A percentile compares a stretch with the other conserved stretches of the same genome.
Conservation (phyloP, 2,888 invertebrate species). For the Cetonia aurata region DNA sequence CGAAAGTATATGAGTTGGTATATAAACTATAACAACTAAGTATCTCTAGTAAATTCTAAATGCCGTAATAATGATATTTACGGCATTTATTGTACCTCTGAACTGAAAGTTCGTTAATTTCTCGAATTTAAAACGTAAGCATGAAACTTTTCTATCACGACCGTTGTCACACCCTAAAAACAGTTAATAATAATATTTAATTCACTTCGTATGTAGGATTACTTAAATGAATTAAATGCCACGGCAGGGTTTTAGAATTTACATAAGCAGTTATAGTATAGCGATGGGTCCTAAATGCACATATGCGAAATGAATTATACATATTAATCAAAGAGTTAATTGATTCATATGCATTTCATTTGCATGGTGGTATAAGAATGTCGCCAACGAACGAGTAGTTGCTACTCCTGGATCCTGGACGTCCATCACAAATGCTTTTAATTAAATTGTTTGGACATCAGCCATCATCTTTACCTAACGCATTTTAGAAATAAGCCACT, state of each 20-base stretch:
- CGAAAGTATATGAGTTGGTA: neutral
- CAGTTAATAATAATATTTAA: slow-evolving; percentile 15
- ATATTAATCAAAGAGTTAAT: slow-evolving; percentile 44
- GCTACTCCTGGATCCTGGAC: slow-evolving; percentile 19
- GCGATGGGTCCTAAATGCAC: slow-evolving; percentile 29
- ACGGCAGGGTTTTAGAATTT: slow-evolving; percentile 15
- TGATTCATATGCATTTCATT: slow-evolving; percentile 46
- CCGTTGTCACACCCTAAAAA: neutral
- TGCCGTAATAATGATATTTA: no score
- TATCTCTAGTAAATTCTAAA: neutral
- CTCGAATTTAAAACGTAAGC: no score
- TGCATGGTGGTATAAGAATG: slow-evolving; percentile 39
- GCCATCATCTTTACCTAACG: slow-evolving; percentile 29
- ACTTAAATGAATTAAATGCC: slow-evolving; percentile 17
- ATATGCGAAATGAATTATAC: slow-evolving; percentile 37
- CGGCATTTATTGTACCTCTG: no score
- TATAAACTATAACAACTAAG: neutral
- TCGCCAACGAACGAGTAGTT: slow-evolving; percentile 19
- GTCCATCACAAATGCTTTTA: slow-evolving; percentile 25
- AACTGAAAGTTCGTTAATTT: no score
- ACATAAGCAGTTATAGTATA: slow-evolving; percentile 12
- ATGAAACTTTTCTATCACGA: no score
- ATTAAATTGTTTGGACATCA: slow-evolving; percentile 24
- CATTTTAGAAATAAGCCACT: slow-evolving; percentile 25
- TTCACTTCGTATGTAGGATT: slow-evolving; percentile 6